Conservation (phyloP, 2,797 vertebrate species). For the Thaleichthys pacificus region DNA sequence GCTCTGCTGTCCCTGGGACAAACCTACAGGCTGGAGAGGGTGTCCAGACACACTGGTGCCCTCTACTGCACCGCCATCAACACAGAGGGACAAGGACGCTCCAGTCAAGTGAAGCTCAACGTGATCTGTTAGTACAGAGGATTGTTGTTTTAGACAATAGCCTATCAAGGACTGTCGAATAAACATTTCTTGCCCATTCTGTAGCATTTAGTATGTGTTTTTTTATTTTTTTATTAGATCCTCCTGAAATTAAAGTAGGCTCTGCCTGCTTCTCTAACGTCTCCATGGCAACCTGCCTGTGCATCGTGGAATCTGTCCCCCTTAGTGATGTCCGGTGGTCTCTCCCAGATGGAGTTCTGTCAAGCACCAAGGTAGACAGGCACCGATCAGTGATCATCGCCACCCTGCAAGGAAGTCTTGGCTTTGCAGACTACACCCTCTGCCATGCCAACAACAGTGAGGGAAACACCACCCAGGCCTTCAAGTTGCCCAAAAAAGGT, state of each 20-base stretch:
- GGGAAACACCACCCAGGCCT: conserved; percentile 39
- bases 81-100: conserved; percentile 43
- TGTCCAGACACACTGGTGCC: conserved; percentile 48
- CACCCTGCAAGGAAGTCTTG: conserved; percentile 30
- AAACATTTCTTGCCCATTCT: too few relatives aligned
- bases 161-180: too few relatives aligned
- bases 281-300: conserved; percentile 51
- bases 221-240: conserved; percentile 50
- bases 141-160: too few relatives aligned
- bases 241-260: conserved; percentile 56
- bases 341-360: conserved; percentile 36
- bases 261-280: conserved; percentile 56
- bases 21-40: conserved; percentile 39
- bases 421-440: conserved; percentile 35
- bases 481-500: conserved; percentile 49
- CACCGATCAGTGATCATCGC: conserved; percentile 44
- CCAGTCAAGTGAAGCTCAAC: conserved; percentile 43
- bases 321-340: conserved; percentile 53
- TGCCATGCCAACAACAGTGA: conserved; percentile 65
- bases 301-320: conserved; percentile 64
- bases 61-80: conserved; percentile 66
- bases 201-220: too few relatives aligned
- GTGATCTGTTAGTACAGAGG: conserved; percentile 60
- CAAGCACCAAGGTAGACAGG: conserved; percentile 32
- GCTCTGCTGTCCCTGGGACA: conserved; percentile 23